Percentiles rank a stretch among this genome's conserved stretches.
These are phyloP conservation scores for Acrobeloides nanus DNA, from an alignment of 2,888 invertebrate genomes.

Conservation along the genomic window DNA sequence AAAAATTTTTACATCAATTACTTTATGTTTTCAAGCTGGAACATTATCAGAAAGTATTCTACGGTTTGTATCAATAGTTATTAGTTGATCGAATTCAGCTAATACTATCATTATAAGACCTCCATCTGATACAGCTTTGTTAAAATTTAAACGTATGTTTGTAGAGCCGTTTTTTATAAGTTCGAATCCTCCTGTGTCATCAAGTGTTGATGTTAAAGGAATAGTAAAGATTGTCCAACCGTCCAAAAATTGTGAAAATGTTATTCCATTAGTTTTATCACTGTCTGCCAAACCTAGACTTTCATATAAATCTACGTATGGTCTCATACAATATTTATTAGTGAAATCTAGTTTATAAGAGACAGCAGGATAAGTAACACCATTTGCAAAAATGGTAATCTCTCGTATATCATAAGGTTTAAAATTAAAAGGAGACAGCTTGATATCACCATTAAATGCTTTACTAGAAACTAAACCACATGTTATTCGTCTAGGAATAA, in stretches of 20 bases:
- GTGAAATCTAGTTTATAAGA: slow-evolving; percentile 1
- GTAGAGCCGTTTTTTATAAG: background rate
- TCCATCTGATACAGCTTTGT: background rate
- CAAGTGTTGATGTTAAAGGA: background rate
- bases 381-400: slow-evolving; percentile 8
- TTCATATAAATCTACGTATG: slow-evolving; percentile 2
- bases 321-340: background rate
- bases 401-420: slow-evolving; percentile 14
- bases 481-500: slow-evolving; percentile 15
- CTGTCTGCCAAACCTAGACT: background rate
- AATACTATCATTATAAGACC: background rate
- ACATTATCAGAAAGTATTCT: background rate
- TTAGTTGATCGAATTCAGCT: slow-evolving; percentile 6
- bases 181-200: slow-evolving; percentile 1
- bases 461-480: slow-evolving; percentile 10
- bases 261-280: background rate
- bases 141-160: background rate
- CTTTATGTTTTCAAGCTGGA: too few relatives aligned
- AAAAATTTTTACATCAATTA: too few relatives aligned
- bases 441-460: slow-evolving; percentile 11
- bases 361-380: background rate
- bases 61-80: slow-evolving; percentile 2
- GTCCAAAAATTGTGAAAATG: background rate
- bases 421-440: slow-evolving; percentile 17
- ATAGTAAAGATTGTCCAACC: slow-evolving; percentile 1